These are phyloP conservation scores for Corythaeola cristata DNA, from an alignment of 2,113 vertebrate genomes.

Conservation along the genomic window DNA sequence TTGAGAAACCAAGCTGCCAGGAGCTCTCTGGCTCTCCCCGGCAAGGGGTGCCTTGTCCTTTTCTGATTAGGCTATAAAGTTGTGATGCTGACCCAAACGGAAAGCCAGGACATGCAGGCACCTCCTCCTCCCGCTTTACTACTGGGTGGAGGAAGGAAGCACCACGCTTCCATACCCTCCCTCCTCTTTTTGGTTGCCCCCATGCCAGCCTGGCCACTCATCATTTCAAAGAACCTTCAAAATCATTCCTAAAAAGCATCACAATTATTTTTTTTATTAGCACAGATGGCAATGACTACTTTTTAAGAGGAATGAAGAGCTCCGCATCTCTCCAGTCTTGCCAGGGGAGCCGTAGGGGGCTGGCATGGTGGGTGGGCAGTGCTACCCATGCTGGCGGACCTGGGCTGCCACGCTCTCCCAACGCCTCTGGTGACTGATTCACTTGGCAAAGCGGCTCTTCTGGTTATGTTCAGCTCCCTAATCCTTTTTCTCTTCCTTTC, in stretches of 20 bases:
- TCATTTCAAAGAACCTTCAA: background rate
- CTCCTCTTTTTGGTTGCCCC: background rate
- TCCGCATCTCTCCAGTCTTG: background rate
- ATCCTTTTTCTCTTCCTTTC: background rate
- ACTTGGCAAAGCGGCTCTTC: background rate
- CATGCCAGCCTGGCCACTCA: fast-evolving
- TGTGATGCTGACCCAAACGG: background rate
- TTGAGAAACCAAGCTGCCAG: fast-evolving
- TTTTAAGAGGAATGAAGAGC: background rate
- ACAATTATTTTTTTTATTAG: background rate
- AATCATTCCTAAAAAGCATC: background rate
- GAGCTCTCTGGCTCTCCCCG: background rate
- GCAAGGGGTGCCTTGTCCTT: background rate
- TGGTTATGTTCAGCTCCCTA: background rate
- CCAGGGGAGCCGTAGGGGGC: background rate
- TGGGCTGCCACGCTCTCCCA: background rate
- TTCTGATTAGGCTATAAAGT: background rate
- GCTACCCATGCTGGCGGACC: background rate
- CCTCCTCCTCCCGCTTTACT: background rate
- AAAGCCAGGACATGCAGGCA: background rate
- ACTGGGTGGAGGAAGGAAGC: background rate
- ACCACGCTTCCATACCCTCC: background rate
- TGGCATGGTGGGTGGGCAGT: background rate
- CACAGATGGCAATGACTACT: fast-evolving
- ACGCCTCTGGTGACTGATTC: background rate